These are phyloP conservation scores for Eulemur rubriventer DNA, from an alignment of 2,797 vertebrate genomes.

Conservation along the genomic window DNA sequence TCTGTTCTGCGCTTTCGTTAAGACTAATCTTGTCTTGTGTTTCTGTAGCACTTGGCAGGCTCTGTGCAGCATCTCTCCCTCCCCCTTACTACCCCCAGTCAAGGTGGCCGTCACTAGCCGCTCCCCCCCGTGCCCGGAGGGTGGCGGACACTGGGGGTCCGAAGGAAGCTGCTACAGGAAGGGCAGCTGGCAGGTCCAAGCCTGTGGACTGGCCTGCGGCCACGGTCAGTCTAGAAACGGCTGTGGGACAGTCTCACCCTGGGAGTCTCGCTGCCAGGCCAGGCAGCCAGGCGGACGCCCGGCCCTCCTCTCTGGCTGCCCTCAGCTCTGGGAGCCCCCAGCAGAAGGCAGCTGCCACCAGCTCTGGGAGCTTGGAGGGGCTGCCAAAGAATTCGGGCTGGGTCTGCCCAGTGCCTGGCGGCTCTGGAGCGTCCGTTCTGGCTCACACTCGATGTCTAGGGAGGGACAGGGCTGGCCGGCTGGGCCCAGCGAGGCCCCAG, in stretches of 20 bases:
- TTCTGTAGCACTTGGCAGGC: slow-evolving; percentile 26
- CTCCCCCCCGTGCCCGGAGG: neutral
- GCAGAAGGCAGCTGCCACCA: neutral
- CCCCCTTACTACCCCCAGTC: neutral
- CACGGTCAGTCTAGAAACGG: neutral
- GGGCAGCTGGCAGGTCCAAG: neutral
- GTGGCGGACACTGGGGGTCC: neutral
- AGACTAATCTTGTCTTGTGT: slow-evolving; percentile 24
- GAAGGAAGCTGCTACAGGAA: neutral
- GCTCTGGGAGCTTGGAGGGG: neutral
- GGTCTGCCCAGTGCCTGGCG: neutral
- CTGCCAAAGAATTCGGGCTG: neutral
- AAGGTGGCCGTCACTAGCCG: neutral
- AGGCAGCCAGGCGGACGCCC: neutral
- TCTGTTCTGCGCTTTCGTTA: slow-evolving; percentile 18
- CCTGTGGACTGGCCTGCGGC: neutral
- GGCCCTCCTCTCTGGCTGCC: neutral
- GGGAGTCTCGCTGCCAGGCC: neutral
- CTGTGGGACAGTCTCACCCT: accelerated
- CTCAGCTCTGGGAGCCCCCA: neutral
- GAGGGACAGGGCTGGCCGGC: neutral
- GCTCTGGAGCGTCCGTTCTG: neutral
- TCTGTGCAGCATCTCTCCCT: neutral
- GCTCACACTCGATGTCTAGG: accelerated
- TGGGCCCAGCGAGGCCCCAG: accelerated